Evolutionary conservation across 2,797 vertebrate genomes (phyloP).

Genomic region (Pogoniulus pusillus): DNA sequence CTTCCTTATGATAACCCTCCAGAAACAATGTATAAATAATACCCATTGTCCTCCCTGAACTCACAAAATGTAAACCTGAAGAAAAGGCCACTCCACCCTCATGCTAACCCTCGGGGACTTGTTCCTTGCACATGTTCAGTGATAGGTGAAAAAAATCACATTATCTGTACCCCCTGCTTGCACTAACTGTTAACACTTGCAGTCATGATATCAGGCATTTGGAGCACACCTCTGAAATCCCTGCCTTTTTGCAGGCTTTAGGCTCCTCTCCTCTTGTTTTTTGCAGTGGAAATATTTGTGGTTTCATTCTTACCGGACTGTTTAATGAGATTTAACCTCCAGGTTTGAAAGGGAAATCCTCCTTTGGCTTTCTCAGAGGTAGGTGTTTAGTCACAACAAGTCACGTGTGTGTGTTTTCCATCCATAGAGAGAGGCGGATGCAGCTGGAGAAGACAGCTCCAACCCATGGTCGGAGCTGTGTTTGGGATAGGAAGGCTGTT

Average conservation of each 20-base stretch:
- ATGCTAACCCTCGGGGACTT: not conserved
- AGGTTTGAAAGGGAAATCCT: slow-evolving; percentile 43
- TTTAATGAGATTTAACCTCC: not conserved
- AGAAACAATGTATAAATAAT: not conserved
- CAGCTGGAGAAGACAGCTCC: slow-evolving; percentile 13
- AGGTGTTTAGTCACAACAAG: slow-evolving; percentile 13
- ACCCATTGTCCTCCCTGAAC: not conserved
- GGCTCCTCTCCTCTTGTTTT: not conserved
- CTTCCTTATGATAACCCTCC: not conserved
- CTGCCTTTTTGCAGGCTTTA: not conserved
- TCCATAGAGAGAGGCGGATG: not conserved
- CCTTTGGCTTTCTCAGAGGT: slow-evolving; percentile 32
- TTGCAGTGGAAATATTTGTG: not conserved
- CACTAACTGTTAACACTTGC: not conserved
- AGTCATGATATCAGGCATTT: not conserved
- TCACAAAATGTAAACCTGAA: not conserved
- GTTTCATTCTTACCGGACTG: not conserved
- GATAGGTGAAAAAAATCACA: not conserved
- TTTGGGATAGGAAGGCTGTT: slow-evolving; percentile 5
- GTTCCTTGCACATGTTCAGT: not conserved
- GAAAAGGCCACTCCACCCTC: not conserved
- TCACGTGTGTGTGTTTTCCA: not conserved
- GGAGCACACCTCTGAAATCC: not conserved
- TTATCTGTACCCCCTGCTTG: not conserved
- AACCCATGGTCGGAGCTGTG: not conserved